phyloP scores from a whole-genome alignment of 2,797 vertebrate genomes.

The Pangasius larnaudii region DNA sequence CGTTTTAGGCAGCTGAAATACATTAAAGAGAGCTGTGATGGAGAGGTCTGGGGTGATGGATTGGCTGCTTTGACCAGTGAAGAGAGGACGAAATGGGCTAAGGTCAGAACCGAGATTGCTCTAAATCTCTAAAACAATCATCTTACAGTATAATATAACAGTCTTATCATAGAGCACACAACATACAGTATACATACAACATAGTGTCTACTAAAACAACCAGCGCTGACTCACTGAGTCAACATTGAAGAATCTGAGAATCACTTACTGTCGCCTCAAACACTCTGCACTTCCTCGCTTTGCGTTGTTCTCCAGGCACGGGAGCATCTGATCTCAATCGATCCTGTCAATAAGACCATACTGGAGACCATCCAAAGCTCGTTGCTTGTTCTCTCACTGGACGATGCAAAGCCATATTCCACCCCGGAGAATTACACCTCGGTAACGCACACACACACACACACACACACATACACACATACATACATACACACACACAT shows the following conservation, averaged over 20 bases:
- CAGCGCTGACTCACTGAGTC: not conserved
- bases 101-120: conserved; percentile 72
- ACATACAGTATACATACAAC: not conserved
- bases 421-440: conserved; percentile 85
- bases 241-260: not conserved
- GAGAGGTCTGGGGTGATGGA: conserved; percentile 82
- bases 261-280: not conserved
- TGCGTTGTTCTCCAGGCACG: conserved; percentile 75
- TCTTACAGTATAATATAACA: not conserved
- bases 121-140: not conserved
- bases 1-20: conserved; percentile 83
- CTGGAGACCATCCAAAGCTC: conserved; percentile 92
- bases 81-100: conserved; percentile 90
- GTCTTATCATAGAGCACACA: not conserved
- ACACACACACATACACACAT: not conserved
- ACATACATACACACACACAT: not conserved
- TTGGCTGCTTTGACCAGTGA: conserved; percentile 86
- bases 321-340: conserved; percentile 87
- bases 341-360: conserved; percentile 83
- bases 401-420: conserved; percentile 82
- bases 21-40: conserved; percentile 80
- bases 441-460: conserved; percentile 68
- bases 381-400: conserved; percentile 82
- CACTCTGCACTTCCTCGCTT: not conserved
- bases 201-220: not conserved